A percentile compares a stretch with the other conserved stretches of the same genome.
These are phyloP conservation scores for Tretioscincus oriximinensis DNA, from an alignment of 2,113 vertebrate genomes.

Conservation along the genomic window DNA sequence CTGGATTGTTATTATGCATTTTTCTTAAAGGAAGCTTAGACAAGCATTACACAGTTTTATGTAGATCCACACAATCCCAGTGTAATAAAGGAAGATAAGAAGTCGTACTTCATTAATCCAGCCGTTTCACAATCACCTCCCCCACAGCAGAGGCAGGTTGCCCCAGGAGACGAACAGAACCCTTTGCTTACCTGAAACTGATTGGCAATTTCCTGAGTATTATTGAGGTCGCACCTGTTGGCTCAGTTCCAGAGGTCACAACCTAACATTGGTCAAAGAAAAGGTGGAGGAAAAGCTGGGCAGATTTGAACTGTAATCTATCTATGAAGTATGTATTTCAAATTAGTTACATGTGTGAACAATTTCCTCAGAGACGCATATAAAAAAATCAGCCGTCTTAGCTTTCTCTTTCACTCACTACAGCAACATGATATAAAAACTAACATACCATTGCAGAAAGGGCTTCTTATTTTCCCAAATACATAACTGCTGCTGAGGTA, in stretches of 20 bases:
- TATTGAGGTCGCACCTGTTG: neutral
- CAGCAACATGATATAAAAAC: neutral
- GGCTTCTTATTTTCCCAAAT: neutral
- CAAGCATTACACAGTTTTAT: neutral
- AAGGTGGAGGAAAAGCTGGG: neutral
- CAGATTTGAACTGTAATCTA: neutral
- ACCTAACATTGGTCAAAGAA: constrained; percentile 3
- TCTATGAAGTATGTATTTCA: constrained; percentile 13
- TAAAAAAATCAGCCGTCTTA: neutral
- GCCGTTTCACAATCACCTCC: neutral
- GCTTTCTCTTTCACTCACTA: neutral
- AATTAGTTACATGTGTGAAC: constrained; percentile 27
- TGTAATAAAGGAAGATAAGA: neutral
- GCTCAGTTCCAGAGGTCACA: neutral
- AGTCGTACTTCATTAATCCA: neutral
- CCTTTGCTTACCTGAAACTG: neutral
- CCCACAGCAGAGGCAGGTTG: neutral
- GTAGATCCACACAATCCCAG: neutral
- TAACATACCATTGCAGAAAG: neutral
- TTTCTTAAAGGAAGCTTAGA: neutral
- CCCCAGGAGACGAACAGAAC: neutral
- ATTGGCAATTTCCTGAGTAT: constrained; percentile 3
- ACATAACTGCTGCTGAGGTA: neutral
- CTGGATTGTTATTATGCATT: neutral
- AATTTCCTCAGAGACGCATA: neutral